A percentile compares a stretch with the other conserved stretches of the same genome.
phyloP scores from a whole-genome alignment of 2,797 vertebrate genomes.

The Odontamblyopus rebecca region DNA sequence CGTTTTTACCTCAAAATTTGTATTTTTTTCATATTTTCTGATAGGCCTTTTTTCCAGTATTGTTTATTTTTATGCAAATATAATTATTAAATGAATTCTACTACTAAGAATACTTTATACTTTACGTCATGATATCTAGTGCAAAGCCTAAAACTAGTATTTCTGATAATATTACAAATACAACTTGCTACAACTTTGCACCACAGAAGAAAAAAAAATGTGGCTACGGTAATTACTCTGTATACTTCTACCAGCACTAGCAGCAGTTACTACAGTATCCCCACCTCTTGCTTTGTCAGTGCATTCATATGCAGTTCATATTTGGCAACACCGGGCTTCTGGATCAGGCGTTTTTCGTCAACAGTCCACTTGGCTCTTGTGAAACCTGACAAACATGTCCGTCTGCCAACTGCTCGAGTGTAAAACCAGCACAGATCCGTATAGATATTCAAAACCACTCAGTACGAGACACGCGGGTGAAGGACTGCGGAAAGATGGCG shows the following conservation, averaged over 20 bases:
- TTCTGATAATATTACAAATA: neutral
- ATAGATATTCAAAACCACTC: conserved; percentile 40
- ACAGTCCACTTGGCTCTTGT: conserved; percentile 63
- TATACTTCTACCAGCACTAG: neutral
- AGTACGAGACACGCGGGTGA: conserved; percentile 63
- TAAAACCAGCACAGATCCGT: conserved; percentile 10
- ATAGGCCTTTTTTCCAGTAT: too few species aligned
- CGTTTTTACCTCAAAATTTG: too few species aligned
- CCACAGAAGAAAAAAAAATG: neutral
- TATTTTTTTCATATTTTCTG: too few species aligned
- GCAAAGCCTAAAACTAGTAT: too few species aligned
- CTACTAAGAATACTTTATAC: too few species aligned
- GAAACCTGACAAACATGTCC: conserved; percentile 64
- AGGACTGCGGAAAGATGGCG: conserved; percentile 59
- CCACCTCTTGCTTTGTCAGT: conserved; percentile 60
- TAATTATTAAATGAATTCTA: too few species aligned
- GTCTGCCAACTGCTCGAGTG: conserved; percentile 34
- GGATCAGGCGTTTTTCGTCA: conserved; percentile 65
- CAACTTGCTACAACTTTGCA: neutral
- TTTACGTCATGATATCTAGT: too few species aligned
- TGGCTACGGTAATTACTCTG: neutral
- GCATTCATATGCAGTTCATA: too few species aligned
- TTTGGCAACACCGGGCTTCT: conserved; percentile 61
- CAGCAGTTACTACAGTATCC: conserved; percentile 7
- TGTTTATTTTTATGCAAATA: too few species aligned